Evolutionary conservation across 2,888 invertebrate species (phyloP), one percentile per base, ranked within the genome.

Genomic region (Hypolimnas misippus): DNA sequence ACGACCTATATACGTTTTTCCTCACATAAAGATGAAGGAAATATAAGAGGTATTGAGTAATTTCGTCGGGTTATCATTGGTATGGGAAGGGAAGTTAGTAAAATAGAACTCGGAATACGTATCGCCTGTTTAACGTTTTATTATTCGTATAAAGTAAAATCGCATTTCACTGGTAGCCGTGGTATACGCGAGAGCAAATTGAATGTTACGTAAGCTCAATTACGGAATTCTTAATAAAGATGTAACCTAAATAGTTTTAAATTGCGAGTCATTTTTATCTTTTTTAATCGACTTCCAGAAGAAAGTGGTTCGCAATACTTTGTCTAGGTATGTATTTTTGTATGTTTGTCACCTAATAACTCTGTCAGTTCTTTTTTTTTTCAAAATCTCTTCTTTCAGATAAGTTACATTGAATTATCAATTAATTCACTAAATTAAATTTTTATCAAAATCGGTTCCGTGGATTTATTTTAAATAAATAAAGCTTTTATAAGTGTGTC

Each of bases 81-180:
- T 35, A 58, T 53, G 57, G 53, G 56, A 62, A 42, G 52, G 54
- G n/a, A 56, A 58, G 35, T 65, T 59, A 56, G 44, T 52, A 31
- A 59, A 62, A 62, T 58, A 62, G 60, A 63, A 63, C 57, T 57
- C 57, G 49, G 68, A 69, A 69, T 68, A 69, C 62, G 60, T 63
- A 69, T 69, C 58, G 66, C 61, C 66, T 69, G 59, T 61, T 69
- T 69, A 70, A 65, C 61, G 54, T 62, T 57, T 58, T 63, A 65
- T 69, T 67, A 66, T 75, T 73, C 78, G 69, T 75, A 76, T 74
- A 62, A 65, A 62, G 51, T 59, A 46, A 56, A 52, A 56, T 58
- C 55, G 33, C 59, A 49, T 49, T 42, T 38, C 46, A n/a, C 33
- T 33, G 25, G 44, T 52, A 58, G 51, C 46, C 53, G 35, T 53